These are phyloP conservation scores for Oryzias curvinotus DNA, from an alignment of 2,113 vertebrate species.

Conservation along the genomic window DNA sequence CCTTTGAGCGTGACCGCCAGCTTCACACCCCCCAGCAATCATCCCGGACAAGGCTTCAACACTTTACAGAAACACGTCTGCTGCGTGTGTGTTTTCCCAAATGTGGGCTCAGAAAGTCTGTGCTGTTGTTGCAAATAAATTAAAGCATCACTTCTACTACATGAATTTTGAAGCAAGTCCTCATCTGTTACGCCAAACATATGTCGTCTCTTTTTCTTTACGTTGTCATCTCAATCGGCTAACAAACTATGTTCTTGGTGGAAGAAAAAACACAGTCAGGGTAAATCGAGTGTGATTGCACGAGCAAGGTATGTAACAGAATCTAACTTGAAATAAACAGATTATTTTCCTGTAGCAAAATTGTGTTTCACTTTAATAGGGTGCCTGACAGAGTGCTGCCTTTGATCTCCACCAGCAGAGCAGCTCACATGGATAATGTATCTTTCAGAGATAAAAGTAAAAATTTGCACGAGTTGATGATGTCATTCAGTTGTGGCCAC, in stretches of 20 bases:
- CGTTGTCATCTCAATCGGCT: conserved; percentile 44
- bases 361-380: conserved; percentile 78
- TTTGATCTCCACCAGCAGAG: conserved; percentile 75
- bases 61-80: conserved; percentile 47
- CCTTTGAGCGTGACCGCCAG: conserved; percentile 75
- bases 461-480: conserved; percentile 78
- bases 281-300: conserved; percentile 55
- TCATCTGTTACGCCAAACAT: conserved; percentile 31
- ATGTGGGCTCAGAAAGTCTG: neutral
- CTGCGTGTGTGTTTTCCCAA: conserved; percentile 16
- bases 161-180: conserved; percentile 5
- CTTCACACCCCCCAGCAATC: conserved; percentile 61
- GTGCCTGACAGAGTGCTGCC: conserved; percentile 72
- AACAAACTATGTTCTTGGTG: conserved; percentile 33
- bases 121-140: too few relatives aligned
- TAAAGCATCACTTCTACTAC: neutral
- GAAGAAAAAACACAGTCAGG: conserved; percentile 45
- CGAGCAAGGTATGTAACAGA: conserved; percentile 68
- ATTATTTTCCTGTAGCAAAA: conserved; percentile 78
- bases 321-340: conserved; percentile 78
- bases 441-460: conserved; percentile 82
- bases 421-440: conserved; percentile 80
- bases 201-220: conserved; percentile 34
- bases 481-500: conserved; percentile 73
- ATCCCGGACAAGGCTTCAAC: conserved; percentile 54